These are phyloP conservation scores for Ceratina calcarata DNA, from an alignment of 1,140 invertebrate species.

Conservation along the genomic window DNA sequence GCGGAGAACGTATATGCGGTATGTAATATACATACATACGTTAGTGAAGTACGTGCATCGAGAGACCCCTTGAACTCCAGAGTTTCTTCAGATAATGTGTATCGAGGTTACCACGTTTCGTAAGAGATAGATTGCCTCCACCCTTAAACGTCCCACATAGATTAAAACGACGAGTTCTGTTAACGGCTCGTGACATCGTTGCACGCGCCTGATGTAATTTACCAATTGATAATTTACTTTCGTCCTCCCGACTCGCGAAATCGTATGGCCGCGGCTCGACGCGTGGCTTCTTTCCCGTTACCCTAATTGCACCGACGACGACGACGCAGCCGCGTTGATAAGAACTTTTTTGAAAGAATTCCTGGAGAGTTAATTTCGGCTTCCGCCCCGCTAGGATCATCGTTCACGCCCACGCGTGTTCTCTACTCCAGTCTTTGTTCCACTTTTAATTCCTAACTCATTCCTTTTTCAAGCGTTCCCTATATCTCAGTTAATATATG, in stretches of 20 bases:
- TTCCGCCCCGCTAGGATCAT: background rate
- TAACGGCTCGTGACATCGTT: constrained; percentile 35
- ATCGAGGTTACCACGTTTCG: constrained; percentile 65
- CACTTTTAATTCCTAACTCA: background rate
- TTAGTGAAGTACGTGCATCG: constrained; percentile 21
- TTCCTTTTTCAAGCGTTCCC: background rate
- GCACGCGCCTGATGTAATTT: constrained; percentile 25
- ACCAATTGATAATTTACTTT: constrained; percentile 27
- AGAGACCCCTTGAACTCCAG: constrained; percentile 59
- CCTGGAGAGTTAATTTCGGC: background rate
- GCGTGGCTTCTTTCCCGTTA: background rate
- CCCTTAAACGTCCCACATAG: constrained; percentile 60
- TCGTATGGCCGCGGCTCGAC: background rate
- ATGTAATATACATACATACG: constrained; percentile 1
- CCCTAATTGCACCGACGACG: background rate
- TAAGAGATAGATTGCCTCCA: constrained; percentile 63
- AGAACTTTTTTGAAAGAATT: background rate
- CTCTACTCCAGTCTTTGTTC: background rate
- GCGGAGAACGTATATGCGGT: constrained; percentile 4
- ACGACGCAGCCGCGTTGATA: background rate
- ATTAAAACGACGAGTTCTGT: constrained; percentile 31
- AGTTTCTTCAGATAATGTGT: constrained; percentile 54
- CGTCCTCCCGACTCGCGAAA: background rate
- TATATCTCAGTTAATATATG: background rate
- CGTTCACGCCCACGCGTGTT: background rate